Base-by-base conservation (phyloP, 2,888 invertebrate genomes). In the Isoperla grammatica region DNA sequence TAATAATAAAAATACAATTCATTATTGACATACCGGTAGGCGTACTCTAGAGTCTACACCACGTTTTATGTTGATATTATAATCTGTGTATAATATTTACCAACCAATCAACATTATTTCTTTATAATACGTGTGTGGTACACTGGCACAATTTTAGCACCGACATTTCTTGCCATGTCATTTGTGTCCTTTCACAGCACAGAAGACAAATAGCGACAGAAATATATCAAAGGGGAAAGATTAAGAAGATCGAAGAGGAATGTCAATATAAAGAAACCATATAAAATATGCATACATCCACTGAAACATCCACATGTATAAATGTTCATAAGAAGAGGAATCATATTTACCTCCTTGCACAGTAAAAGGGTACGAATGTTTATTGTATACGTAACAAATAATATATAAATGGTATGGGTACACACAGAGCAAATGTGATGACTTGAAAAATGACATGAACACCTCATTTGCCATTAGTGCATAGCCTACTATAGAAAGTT, bases 1-100 rank as follows among this genome's bases (percentile, higher is more conserved):
- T 29, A 39, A 53, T 53, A 53, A 53, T 37, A 53, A 53, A 53
- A 53, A 53, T 53, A 53, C 53, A 37, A 17, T 53, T 37, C 37
- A 53, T 17, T 53, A 53, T 37, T 39, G 53, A 37, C 37, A 22
- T 53, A 53, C 37, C 29, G 29, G 39, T 20, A 50, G n/a, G 49
- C 22, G 15, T 50, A 23, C 49, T 29, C 49, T 22, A 15, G 15
- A 23, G 29, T 29, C 49, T 22, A 15, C 11, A 20, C 35, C 20
- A 37, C 29, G 29, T 29, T 29, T 29, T 8, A 8, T 29, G 29
- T 29, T 29, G 29, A 29, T 29, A 29, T 29, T 29, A 29, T 29
- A 29, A 29, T 29, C 29, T 29, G 29, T 53, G 19, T 19, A 53
- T 39, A 39, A 45, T 45, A 19, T 45, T 45, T 17, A 13, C 5